Base-by-base conservation (phyloP, 2,888 invertebrate species). In the Gryllus longicercus region DNA sequence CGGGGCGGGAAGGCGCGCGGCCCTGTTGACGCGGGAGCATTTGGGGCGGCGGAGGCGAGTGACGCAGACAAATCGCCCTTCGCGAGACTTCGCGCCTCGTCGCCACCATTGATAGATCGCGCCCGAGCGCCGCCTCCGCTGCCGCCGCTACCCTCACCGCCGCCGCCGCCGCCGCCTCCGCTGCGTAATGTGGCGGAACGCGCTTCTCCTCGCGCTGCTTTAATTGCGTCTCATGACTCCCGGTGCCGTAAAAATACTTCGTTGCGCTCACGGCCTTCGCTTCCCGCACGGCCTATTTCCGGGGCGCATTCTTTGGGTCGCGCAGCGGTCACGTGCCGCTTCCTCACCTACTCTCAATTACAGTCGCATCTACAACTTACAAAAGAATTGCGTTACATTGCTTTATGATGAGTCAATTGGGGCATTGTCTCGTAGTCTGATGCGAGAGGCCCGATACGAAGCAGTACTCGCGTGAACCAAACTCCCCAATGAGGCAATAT, bases 51-150 rank as follows among this genome's bases (percentile, higher is more conserved):
- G 63, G 63, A 63, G 63, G 63, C 63, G 63, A n/a, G 63, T 63
- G 63, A 63, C 63, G n/a, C 63, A 63, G 63, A 63, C 63, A 63
- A 63, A 63, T 63, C 63, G 63, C 63, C 63, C 63, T 63, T 63
- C 63, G 63, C 16, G n/a, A n/a, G 63, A n/a, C 63, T 63, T 63
- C 63, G 63, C 63, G 63, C 63, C 63, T 63, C 63, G 63, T 63
- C 63, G 63, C 63, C 63, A 63, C 16, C 63, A 63, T 63, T 63
- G 63, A 63, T 63, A 63, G 63, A 63, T 63, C 63, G 63, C 16
- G 63, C 63, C 16, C 63, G 63, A 8, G 63, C 63, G 63, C n/a
- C 63, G 63, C n/a, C 63, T 4, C 38, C 38, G 0, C 8, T 8
- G 8, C 38, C 38, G 38, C 38, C 63, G 63, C n/a, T 14, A 0